phyloP scores from a whole-genome alignment of 2,888 invertebrate species.

The Callosobruchus maculatus region DNA sequence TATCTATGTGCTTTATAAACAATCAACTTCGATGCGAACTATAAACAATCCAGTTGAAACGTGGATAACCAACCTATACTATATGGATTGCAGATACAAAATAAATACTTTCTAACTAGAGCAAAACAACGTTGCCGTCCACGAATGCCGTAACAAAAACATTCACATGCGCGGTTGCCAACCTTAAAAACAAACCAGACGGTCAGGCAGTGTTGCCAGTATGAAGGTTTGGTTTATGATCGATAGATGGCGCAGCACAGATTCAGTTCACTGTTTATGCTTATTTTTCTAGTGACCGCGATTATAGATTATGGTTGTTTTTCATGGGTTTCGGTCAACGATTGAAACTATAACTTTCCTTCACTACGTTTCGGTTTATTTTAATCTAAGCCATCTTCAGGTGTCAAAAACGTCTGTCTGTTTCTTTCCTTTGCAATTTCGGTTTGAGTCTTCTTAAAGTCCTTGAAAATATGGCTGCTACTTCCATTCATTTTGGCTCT shows the following conservation, averaged over 20 bases:
- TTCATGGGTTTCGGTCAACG: too few species aligned
- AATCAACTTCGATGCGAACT: background rate
- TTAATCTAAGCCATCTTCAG: too few species aligned
- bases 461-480: too few species aligned
- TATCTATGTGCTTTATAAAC: background rate
- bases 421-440: too few species aligned
- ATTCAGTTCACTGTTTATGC: too few species aligned
- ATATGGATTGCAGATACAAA: background rate
- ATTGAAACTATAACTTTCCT: too few species aligned
- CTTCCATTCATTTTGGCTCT: too few species aligned
- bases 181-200: background rate
- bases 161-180: background rate
- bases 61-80: background rate
- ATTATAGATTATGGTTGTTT: too few species aligned
- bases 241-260: background rate
- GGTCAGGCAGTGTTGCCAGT: background rate
- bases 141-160: background rate
- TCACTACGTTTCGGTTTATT: too few species aligned
- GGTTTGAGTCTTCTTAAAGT: too few species aligned
- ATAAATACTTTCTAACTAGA: conserved; percentile 2
- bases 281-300: too few species aligned
- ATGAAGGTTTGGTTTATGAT: background rate
- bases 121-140: background rate
- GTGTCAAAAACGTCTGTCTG: too few species aligned
- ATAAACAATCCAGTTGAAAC: conserved; percentile 1